These are phyloP conservation scores for Grantiella picta DNA, from an alignment of 2,113 vertebrate species.

Conservation along the genomic window DNA sequence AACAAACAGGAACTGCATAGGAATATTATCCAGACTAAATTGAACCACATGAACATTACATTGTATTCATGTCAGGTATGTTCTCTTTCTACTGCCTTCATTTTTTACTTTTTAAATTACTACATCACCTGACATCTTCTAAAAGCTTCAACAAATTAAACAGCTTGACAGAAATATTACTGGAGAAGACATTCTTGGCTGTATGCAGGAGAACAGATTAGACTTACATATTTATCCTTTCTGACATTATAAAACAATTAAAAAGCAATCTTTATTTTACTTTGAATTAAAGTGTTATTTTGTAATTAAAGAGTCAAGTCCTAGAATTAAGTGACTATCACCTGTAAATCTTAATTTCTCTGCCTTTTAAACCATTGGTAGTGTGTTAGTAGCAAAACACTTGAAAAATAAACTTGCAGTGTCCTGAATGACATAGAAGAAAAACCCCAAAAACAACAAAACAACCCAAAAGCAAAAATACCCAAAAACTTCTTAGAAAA, in stretches of 20 bases:
- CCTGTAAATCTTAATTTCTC: neutral
- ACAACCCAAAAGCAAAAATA: neutral
- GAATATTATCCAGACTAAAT: neutral
- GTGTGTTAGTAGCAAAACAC: neutral
- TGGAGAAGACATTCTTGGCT: neutral
- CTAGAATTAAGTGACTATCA: neutral
- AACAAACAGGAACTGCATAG: neutral
- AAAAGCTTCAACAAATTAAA: conserved; percentile 35
- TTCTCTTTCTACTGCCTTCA: neutral
- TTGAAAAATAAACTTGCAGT: neutral
- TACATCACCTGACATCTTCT: neutral
- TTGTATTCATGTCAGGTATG: neutral
- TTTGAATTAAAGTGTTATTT: neutral
- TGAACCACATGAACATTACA: neutral
- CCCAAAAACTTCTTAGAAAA: neutral
- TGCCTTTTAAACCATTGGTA: neutral
- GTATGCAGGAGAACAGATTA: neutral
- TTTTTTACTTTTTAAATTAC: neutral
- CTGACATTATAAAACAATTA: conserved; percentile 11
- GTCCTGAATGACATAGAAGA: neutral
- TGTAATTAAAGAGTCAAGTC: conserved; percentile 1
- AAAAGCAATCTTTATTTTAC: neutral
- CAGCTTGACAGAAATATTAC: neutral
- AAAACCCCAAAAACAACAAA: neutral
- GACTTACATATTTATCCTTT: conserved; percentile 16